Conservation (phyloP, 2,888 invertebrate genomes). For the Metallyticus violacea region DNA sequence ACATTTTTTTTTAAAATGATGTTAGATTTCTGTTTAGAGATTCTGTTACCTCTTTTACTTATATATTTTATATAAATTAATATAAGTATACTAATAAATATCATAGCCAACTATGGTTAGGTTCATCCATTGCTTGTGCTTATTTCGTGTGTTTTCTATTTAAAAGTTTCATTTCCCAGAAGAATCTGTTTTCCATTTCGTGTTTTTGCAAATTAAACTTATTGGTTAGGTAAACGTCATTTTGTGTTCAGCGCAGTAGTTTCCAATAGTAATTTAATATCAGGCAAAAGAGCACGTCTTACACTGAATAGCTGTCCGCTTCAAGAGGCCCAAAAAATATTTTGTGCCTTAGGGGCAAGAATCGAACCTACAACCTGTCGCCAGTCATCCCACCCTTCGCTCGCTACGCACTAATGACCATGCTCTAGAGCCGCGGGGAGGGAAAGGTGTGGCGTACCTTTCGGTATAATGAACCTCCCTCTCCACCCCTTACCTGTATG, state of each 20-base stretch:
- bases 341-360: background rate
- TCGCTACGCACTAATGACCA: background rate
- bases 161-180: too few species aligned
- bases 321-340: background rate
- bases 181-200: background rate
- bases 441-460: conserved; percentile 1
- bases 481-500: background rate
- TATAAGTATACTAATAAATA: too few species aligned
- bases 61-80: too few species aligned
- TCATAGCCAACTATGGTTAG: too few species aligned
- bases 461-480: background rate
- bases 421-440: background rate
- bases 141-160: too few species aligned
- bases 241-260: background rate
- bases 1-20: too few species aligned
- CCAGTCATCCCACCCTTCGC: background rate
- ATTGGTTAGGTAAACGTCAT: background rate
- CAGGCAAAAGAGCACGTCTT: background rate
- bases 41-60: too few species aligned
- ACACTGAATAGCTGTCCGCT: background rate
- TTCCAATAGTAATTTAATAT: background rate
- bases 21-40: too few species aligned
- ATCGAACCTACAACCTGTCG: background rate
- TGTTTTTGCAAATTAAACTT: background rate
- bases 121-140: too few species aligned